phyloP scores from a whole-genome alignment of 2,888 invertebrate genomes.

The Caenorhabditis virilis region DNA sequence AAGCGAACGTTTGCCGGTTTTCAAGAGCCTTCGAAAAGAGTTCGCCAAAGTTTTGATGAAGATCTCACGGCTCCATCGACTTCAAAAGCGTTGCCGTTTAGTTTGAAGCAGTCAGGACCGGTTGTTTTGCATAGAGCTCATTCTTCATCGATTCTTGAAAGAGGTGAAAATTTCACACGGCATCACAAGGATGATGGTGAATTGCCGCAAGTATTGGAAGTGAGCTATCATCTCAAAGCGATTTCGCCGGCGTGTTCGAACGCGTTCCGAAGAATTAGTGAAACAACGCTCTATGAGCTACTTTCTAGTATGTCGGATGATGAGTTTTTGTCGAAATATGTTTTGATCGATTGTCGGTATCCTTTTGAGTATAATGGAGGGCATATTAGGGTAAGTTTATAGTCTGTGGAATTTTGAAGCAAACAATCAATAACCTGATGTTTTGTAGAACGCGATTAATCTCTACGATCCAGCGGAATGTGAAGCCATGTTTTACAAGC shows the following conservation, averaged over 20 bases:
- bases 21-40: background rate
- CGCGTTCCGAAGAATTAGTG: conserved; percentile 32
- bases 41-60: background rate
- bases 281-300: conserved; percentile 16
- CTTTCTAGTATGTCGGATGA: conserved; percentile 5
- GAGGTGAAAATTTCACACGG: background rate
- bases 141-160: conserved; percentile 10
- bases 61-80: background rate
- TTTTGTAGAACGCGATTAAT: conserved; percentile 35
- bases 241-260: conserved; percentile 9
- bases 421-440: background rate
- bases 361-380: conserved; percentile 47
- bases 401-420: background rate
- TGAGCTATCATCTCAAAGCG: conserved; percentile 23
- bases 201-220: background rate
- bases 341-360: conserved; percentile 47
- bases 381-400: conserved; percentile 29
- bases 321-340: conserved; percentile 13
- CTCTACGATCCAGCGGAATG: conserved; percentile 22
- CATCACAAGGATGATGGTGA: background rate
- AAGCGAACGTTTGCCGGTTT: background rate
- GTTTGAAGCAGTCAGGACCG: background rate
- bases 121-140: conserved; percentile 5
- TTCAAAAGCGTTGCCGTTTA: background rate
- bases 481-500: conserved; percentile 25